Conservation (phyloP, 2,888 invertebrate genomes). For the Pogonocherus hispidulus region DNA sequence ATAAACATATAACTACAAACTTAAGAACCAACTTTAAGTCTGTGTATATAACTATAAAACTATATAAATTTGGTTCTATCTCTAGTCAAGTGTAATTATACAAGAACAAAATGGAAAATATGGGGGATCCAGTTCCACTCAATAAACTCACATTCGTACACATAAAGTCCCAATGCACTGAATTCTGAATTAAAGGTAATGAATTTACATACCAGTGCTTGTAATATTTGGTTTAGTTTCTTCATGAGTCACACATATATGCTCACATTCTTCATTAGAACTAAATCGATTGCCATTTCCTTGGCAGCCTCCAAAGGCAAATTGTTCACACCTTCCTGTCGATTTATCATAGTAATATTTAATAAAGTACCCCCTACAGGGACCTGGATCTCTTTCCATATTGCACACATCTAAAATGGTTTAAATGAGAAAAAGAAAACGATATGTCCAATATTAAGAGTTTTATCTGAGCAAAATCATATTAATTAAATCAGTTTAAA, state of each 20-base stretch:
- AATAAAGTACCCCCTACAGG: conserved; percentile 76
- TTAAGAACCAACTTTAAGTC: no score
- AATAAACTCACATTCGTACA: no score
- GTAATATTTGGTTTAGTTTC: conserved; percentile 69
- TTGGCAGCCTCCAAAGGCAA: conserved; percentile 85
- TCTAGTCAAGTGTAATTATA: no score
- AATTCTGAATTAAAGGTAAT: no score
- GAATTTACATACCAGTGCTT: conserved; percentile 60
- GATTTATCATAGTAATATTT: conserved; percentile 81
- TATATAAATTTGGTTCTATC: no score
- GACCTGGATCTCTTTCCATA: conserved; percentile 77
- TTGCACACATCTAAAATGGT: conserved; percentile 82
- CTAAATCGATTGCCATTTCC: conserved; percentile 90
- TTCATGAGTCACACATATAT: conserved; percentile 76
- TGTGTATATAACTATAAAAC: no score
- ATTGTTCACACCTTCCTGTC: conserved; percentile 76
- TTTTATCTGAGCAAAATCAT: not conserved
- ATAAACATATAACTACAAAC: no score
- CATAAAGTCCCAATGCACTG: no score
- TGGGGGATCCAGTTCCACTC: no score
- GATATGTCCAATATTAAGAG: not conserved
- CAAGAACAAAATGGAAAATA: no score
- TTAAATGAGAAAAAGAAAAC: not conserved
- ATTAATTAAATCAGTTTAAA: conserved; percentile 47
- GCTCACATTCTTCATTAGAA: conserved; percentile 80